phyloP scores from a whole-genome alignment of 2,888 invertebrate species.

The Chrysina gloriosa region DNA sequence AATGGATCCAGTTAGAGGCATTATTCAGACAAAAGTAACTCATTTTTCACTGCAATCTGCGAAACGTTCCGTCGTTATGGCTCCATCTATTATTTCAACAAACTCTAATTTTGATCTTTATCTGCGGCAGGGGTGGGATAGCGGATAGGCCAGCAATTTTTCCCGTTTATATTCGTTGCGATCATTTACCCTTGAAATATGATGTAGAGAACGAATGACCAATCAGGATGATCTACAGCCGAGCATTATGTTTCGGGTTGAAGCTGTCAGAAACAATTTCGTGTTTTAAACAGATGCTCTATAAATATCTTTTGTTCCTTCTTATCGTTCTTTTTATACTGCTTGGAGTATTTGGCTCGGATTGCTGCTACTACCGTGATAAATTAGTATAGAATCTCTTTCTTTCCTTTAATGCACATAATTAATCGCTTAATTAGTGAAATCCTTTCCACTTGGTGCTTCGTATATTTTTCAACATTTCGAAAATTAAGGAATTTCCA shows the following conservation, averaged over 20 bases:
- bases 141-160: slow-evolving; percentile 1
- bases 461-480: no score
- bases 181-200: neutral
- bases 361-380: no score
- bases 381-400: no score
- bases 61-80: no score
- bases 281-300: slow-evolving; percentile 11
- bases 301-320: neutral
- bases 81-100: no score
- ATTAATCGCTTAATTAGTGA: no score
- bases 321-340: neutral
- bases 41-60: no score
- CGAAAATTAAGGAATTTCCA: no score
- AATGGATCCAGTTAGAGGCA: no score
- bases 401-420: no score
- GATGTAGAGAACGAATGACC: slow-evolving; percentile 1
- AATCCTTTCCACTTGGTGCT: no score
- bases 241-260: slow-evolving; percentile 12
- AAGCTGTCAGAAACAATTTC: slow-evolving; percentile 26
- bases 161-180: neutral
- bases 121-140: neutral
- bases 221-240: slow-evolving; percentile 28
- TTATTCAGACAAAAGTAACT: no score
- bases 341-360: neutral
- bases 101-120: neutral